Percentiles rank a stretch among this genome's conserved stretches.
These are phyloP conservation scores for Pygmarrhopalites habei DNA, from an alignment of 1,140 invertebrate genomes.

Conservation along the genomic window DNA sequence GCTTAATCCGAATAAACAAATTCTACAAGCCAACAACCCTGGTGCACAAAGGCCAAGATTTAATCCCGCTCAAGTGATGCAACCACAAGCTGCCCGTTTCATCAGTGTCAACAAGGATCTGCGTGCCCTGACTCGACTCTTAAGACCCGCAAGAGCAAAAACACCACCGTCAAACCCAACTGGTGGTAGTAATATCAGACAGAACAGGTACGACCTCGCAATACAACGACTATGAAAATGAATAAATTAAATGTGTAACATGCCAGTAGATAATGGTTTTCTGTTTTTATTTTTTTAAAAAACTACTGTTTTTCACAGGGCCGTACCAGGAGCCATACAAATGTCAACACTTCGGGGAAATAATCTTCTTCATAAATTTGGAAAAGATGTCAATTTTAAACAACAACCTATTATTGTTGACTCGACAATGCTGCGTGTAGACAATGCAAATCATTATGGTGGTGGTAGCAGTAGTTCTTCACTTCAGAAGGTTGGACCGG, in stretches of 20 bases:
- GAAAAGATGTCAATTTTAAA: not conserved
- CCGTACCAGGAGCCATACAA: conserved; percentile 1
- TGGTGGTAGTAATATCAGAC: not conserved
- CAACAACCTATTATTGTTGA: conserved; percentile 23
- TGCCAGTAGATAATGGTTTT: too few relatives aligned
- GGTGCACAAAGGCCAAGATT: not conserved
- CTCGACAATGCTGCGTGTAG: conserved; percentile 23
- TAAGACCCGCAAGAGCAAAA: not conserved
- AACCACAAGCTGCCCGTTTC: conserved; percentile 5
- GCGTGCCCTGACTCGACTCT: not conserved
- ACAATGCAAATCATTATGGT: not conserved
- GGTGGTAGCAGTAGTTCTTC: too few relatives aligned
- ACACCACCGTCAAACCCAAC: not conserved
- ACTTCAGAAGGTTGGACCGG: too few relatives aligned
- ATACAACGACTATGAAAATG: too few relatives aligned
- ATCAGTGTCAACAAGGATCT: not conserved
- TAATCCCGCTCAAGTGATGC: not conserved
- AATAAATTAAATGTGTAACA: too few relatives aligned
- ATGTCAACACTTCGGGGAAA: not conserved
- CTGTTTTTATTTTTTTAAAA: too few relatives aligned
- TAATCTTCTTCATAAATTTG: conserved; percentile 1
- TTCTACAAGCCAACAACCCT: too few relatives aligned
- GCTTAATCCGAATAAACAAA: not conserved
- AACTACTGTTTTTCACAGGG: not conserved
- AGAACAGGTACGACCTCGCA: not conserved